Evolutionary conservation across 2,113 vertebrate genomes (phyloP).

Genomic region (Scytalopus superciliaris): DNA sequence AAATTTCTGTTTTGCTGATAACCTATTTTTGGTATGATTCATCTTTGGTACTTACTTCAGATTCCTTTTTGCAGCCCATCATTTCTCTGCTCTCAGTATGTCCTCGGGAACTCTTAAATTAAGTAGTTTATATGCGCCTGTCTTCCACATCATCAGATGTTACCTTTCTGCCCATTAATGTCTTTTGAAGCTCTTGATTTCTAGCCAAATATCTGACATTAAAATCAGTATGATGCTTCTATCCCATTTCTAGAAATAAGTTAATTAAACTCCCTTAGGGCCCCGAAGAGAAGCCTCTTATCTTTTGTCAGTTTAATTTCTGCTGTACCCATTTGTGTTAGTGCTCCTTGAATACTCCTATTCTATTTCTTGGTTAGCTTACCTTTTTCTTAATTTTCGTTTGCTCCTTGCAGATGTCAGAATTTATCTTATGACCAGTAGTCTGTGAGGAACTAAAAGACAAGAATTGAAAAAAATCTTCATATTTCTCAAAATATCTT

Average conservation of each 20-base stretch:
- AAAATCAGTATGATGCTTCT: slow-evolving; percentile 20
- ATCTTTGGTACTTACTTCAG: not conserved
- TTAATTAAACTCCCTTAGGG: slow-evolving; percentile 52
- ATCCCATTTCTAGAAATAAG: slow-evolving; percentile 6
- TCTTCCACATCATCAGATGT: not conserved
- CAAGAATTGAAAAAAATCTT: not conserved
- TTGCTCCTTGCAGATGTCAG: not conserved
- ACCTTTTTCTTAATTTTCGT: not conserved
- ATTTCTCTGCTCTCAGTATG: not conserved
- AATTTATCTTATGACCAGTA: not conserved
- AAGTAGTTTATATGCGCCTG: slow-evolving; percentile 13
- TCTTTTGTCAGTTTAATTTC: slow-evolving; percentile 55
- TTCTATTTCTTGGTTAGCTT: not conserved
- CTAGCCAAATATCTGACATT: slow-evolving; percentile 58
- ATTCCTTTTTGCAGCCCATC: slow-evolving; percentile 6
- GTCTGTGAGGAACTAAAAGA: not conserved
- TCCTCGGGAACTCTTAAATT: slow-evolving; percentile 37
- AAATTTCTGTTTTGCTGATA: slow-evolving; percentile 19
- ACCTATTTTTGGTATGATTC: not conserved
- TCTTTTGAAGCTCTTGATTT: slow-evolving; percentile 50
- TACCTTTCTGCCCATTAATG: not conserved
- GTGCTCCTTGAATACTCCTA: not conserved
- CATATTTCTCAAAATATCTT: not conserved
- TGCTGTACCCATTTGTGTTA: not conserved
- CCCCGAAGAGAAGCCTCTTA: slow-evolving; percentile 19